Evolutionary conservation across 2,113 vertebrate genomes (phyloP), one percentile per base, ranked within the genome.

Genomic region (Anthoscopus minutus): DNA sequence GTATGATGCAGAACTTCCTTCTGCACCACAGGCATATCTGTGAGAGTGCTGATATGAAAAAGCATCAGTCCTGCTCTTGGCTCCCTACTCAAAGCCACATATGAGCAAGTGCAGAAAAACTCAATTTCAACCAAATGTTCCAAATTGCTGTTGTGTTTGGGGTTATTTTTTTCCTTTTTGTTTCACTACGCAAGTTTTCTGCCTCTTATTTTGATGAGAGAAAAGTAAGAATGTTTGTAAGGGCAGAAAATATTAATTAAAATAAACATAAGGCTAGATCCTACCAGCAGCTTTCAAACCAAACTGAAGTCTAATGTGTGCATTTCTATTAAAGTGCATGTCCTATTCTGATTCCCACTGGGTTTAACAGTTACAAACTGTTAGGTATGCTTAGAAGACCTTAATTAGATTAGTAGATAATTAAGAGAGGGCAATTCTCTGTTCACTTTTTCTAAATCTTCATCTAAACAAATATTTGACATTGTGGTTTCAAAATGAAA

Each of bases 151-250:
- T 28, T 48, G 5, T n/a, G 17, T 64, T 66, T 69, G 38, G 13
- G 5, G 0, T 1, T 11, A 15, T 5, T 6, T 19, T 15, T 31
- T 74, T 45, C 2, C 5, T 38, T 57, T 84, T 74, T 7, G 0
- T 61, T 76, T 57, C 60, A 15, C 8, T 62, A 10, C 15, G 61
- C 14, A 31, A 35, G 17, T 89, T 79, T 69, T 5, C 53, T 48
- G 18, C 14, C 24, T 73, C 21, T 33, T 64, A 13, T 44, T 84
- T 67, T 35, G 9, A 13, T 58, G 35, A 69, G 1, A 65, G 25
- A 67, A 64, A 94, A 81, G 40, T 54, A 61, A 69, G 7, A 13
- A 57, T 65, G 10, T 23, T 89, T 79, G 14, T 57, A 85, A 81
- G 62, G 7, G 37, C 57, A 71, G 30, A 84, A 78, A 89, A 76